Percentiles rank a stretch among this genome's conserved stretches.
Evolutionary conservation across 2,113 vertebrate genomes (phyloP).

Genomic region (Coptodon bakossiorum): DNA sequence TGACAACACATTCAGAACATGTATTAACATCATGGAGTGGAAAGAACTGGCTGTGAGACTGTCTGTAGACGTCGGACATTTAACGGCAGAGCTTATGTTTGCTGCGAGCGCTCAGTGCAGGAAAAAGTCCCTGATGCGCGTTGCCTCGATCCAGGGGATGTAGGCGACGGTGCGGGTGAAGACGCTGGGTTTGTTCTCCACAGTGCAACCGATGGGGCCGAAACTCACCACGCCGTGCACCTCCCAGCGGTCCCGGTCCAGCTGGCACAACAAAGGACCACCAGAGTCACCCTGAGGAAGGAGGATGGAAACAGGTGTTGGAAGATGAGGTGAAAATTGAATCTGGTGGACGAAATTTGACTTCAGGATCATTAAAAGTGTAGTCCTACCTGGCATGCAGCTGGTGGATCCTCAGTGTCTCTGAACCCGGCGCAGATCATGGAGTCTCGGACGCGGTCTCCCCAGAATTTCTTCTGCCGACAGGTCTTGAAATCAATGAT

Average conservation of each 20-base stretch:
- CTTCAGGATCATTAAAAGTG: fast-evolving
- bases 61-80: neutral
- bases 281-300: conserved; percentile 74
- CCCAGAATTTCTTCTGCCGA: conserved; percentile 76
- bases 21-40: conserved; percentile 5
- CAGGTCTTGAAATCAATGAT: conserved; percentile 74
- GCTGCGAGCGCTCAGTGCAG: conserved; percentile 58
- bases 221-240: conserved; percentile 85
- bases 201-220: conserved; percentile 79
- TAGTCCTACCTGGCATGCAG: conserved; percentile 71
- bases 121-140: conserved; percentile 80
- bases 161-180: conserved; percentile 78
- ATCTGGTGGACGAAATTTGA: fast-evolving
- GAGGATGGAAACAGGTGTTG: neutral
- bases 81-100: conserved; percentile 1
- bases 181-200: conserved; percentile 83
- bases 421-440: conserved; percentile 76
- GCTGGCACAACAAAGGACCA: conserved; percentile 78
- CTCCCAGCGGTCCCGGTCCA: conserved; percentile 74
- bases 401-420: conserved; percentile 68
- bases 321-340: neutral
- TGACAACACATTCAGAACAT: neutral
- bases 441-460: conserved; percentile 70
- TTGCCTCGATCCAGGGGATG: conserved; percentile 81
- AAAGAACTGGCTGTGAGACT: neutral